phyloP scores from a whole-genome alignment of 2,888 invertebrate species.

The Hyposoter dolosus region DNA sequence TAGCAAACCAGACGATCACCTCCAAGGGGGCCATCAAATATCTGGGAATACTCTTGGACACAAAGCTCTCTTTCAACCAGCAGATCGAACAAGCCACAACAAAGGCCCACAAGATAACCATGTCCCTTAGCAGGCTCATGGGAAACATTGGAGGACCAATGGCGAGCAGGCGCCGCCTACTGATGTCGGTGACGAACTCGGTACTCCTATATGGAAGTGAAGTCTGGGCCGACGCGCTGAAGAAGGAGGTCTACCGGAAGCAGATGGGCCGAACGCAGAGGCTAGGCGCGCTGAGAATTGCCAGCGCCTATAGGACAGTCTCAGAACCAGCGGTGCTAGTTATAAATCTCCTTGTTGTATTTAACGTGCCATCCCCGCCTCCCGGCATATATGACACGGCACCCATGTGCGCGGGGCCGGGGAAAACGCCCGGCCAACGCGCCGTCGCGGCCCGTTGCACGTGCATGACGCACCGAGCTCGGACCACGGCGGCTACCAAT shows the following conservation, averaged over 20 bases:
- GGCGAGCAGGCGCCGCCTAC: neutral
- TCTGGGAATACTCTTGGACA: constrained; percentile 52
- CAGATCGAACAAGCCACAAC: neutral
- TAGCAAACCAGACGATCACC: constrained; percentile 41
- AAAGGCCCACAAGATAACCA: neutral
- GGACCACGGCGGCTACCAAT: too few relatives aligned
- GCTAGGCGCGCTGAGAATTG: constrained; percentile 7
- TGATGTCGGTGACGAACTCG: constrained; percentile 20
- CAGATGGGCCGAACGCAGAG: constrained; percentile 5
- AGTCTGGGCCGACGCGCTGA: neutral
- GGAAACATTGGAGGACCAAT: neutral
- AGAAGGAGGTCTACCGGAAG: neutral
- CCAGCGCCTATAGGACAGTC: neutral
- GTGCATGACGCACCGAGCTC: too few relatives aligned
- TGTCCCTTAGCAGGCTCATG: constrained; percentile 9
- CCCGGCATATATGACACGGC: too few relatives aligned
- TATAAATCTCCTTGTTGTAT: too few relatives aligned
- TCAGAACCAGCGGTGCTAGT: neutral
- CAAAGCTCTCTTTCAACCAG: constrained; percentile 28
- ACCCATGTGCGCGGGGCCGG: too few relatives aligned
- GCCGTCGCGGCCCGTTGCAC: too few relatives aligned
- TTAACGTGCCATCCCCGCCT: too few relatives aligned
- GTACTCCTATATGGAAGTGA: constrained; percentile 6
- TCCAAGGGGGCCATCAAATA: constrained; percentile 63
- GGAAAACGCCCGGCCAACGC: too few relatives aligned